Percentiles rank a stretch among this genome's conserved stretches.
Evolutionary conservation across 2,888 invertebrate species (phyloP).

Genomic region (Halictus quadricinctus): DNA sequence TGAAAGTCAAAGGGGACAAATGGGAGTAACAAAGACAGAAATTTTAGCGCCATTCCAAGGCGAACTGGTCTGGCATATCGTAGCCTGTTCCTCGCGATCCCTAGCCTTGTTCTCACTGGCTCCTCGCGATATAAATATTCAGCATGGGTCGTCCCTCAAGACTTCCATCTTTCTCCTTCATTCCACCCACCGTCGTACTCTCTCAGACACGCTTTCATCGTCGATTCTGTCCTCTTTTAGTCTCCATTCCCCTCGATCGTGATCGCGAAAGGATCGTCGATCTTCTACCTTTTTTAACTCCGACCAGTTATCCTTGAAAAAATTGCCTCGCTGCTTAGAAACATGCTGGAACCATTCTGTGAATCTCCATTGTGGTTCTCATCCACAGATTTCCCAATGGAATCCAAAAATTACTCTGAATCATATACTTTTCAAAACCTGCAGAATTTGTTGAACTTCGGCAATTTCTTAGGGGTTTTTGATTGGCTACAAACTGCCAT

Average conservation of each 20-base stretch:
- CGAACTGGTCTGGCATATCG: slow-evolving; percentile 44
- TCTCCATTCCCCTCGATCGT: neutral
- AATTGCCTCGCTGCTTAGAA: neutral
- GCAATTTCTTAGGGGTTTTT: rapidly evolving
- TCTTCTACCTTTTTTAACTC: slow-evolving; percentile 3
- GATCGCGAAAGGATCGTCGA: slow-evolving; percentile 23
- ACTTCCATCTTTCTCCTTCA: slow-evolving; percentile 39
- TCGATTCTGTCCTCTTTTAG: neutral
- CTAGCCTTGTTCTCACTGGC: slow-evolving; percentile 61
- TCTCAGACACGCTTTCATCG: neutral
- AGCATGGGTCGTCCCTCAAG: slow-evolving; percentile 70
- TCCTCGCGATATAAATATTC: slow-evolving; percentile 76
- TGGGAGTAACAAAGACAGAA: neutral
- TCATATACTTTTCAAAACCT: neutral
- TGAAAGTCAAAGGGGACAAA: neutral
- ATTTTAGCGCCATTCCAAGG: slow-evolving; percentile 47
- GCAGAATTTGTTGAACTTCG: neutral
- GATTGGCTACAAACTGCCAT: too few relatives aligned
- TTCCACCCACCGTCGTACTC: slow-evolving; percentile 21
- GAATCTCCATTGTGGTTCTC: neutral
- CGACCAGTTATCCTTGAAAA: slow-evolving; percentile 7
- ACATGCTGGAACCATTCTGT: neutral
- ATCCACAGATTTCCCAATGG: neutral
- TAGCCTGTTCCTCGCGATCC: slow-evolving; percentile 41
- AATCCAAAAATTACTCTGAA: neutral